phyloP scores from a whole-genome alignment of 2,888 invertebrate species.

The Lithophane semibrunnea region DNA sequence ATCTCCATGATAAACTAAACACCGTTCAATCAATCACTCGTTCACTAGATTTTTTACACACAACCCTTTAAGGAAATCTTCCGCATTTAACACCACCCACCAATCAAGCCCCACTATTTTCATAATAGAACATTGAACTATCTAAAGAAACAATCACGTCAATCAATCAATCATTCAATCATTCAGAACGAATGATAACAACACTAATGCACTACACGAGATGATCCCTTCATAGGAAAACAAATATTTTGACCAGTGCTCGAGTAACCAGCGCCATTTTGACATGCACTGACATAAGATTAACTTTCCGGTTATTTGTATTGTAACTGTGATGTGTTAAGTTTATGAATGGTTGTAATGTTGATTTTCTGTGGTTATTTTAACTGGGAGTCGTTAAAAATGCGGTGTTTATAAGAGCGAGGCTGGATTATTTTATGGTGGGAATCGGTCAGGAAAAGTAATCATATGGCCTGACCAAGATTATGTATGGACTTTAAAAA shows the following conservation, averaged over 20 bases:
- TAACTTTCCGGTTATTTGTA: constrained; percentile 62
- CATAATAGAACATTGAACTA: constrained; percentile 66
- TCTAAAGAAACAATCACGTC: constrained; percentile 66
- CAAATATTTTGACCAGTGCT: constrained; percentile 74
- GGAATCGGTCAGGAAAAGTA: not conserved
- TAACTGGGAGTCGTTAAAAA: constrained; percentile 49
- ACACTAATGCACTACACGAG: constrained; percentile 71
- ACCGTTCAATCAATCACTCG: constrained; percentile 46
- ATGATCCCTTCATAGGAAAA: constrained; percentile 73
- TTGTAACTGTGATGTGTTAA: constrained; percentile 56
- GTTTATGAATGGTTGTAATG: constrained; percentile 58
- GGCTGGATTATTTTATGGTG: constrained; percentile 50
- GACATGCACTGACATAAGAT: constrained; percentile 60
- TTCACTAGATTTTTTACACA: constrained; percentile 22
- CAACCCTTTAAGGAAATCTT: constrained; percentile 37
- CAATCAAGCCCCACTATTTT: constrained; percentile 57
- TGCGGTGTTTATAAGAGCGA: constrained; percentile 44
- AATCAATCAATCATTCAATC: constrained; percentile 73
- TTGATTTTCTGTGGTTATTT: constrained; percentile 60
- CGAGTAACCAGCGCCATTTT: constrained; percentile 66
- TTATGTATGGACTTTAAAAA: no score
- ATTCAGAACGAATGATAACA: constrained; percentile 56
- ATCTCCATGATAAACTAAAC: constrained; percentile 32
- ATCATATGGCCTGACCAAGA: no score
- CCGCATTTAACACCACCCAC: constrained; percentile 44